phyloP scores from a whole-genome alignment of 2,888 invertebrate genomes.

The Platycheirus rosarum region DNA sequence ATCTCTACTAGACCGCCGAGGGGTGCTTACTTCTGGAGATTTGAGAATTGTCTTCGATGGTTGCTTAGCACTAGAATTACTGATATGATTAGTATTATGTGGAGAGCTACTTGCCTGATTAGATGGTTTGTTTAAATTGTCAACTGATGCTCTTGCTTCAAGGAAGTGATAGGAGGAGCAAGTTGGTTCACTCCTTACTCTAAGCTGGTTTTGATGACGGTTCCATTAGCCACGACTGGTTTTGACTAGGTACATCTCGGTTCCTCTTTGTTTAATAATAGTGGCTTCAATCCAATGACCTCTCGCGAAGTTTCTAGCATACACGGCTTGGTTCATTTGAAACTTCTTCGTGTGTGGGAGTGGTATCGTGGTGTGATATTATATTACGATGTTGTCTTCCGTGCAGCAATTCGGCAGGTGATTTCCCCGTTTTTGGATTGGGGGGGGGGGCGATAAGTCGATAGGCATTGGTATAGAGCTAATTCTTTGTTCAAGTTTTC shows the following conservation, averaged over 20 bases:
- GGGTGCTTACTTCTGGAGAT: neutral
- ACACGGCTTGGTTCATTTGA: neutral
- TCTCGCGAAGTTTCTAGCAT: slow-evolving; percentile 15
- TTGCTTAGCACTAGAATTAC: neutral
- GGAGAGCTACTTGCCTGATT: slow-evolving; percentile 20
- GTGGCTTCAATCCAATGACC: slow-evolving; percentile 28
- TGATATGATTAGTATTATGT: neutral
- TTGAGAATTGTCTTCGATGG: neutral
- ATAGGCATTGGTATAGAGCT: no score
- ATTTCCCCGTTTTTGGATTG: no score
- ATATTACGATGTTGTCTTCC: slow-evolving; percentile 3
- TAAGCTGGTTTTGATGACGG: slow-evolving; percentile 8
- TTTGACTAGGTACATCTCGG: slow-evolving; percentile 6
- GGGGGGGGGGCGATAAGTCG: no score
- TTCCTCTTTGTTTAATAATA: neutral
- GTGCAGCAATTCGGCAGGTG: no score
- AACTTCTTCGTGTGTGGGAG: neutral
- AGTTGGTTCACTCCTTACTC: neutral
- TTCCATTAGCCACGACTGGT: slow-evolving; percentile 2
- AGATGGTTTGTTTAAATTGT: neutral
- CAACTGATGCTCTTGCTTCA: slow-evolving; percentile 1
- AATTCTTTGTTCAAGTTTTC: neutral
- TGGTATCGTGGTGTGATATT: neutral
- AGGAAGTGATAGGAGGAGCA: neutral
- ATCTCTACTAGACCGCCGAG: neutral